Evolutionary conservation across 2,888 invertebrate genomes (phyloP), one percentile per base, ranked within the genome.

Genomic region (Camponotus fellah): DNA sequence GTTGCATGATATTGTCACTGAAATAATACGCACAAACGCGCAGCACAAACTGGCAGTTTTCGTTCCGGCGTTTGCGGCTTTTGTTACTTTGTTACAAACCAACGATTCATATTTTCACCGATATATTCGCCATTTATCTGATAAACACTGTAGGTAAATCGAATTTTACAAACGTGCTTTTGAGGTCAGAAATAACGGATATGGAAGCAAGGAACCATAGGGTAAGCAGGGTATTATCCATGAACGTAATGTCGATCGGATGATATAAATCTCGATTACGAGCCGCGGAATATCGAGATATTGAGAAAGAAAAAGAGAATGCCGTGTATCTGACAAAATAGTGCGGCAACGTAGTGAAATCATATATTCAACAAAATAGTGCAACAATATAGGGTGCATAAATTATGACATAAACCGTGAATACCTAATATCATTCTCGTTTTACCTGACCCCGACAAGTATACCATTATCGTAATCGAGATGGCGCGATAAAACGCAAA

Each of bases 401-500:
- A 80, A 80, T 80, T 80, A 80, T 60, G 72, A 80, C 79, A 26
- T 80, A 80, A 80, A 80, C 79, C 72, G 60, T 56, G 79, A 71
- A 80, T 80, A 72, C 46, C 60, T 72, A 72, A 80, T 80, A 62
- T 72, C 72, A 60, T 37, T 72, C 79, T 71, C 49, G 60, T 71
- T 80, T 71, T n/a, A 72, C 21, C 43, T 21, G 12, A 43, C n/a
- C 5, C 53, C 34, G 43, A 58, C 46, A 82, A 87, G 86, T 85
- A 84, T 83, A 75, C 86, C 85, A 89, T 87, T 89, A 85, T 85
- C 86, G 88, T 88, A 91, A 91, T 91, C 90, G 87, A 82, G 80
- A 86, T 80, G 83, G 71, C 85, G 71, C 80, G 87, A 91, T 89
- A 90, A 92, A 90, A 89, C 88, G 87, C 88, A 91, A 92, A 92